These are phyloP conservation scores for Chinchilla lanigera DNA, from an alignment of 2,113 vertebrate genomes.

Conservation along the genomic window DNA sequence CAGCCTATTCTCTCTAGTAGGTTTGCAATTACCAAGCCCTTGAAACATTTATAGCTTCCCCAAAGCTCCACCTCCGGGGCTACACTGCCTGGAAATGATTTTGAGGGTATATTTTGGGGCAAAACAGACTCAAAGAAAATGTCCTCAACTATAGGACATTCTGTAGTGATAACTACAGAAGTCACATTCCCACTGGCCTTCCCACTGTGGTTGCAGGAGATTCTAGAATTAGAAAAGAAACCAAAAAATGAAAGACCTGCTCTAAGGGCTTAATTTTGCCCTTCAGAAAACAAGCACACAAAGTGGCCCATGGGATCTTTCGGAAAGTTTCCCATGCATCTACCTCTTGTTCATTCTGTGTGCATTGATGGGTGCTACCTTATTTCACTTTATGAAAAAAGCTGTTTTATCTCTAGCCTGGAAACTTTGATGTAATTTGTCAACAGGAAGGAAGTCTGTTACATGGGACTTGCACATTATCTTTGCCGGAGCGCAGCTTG, in stretches of 20 bases:
- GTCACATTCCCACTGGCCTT: constrained; percentile 30
- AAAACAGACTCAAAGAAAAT: constrained; percentile 61
- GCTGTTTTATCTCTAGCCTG: background rate
- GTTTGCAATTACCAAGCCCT: background rate
- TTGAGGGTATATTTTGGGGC: constrained; percentile 56
- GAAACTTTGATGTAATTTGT: constrained; percentile 8
- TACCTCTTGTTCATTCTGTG: background rate
- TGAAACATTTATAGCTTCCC: constrained; percentile 20
- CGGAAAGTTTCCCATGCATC: background rate
- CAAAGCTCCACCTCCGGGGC: background rate
- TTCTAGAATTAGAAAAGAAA: constrained; percentile 78
- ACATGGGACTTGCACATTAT: fast-evolving
- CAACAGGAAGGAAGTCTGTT: background rate
- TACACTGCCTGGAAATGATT: constrained; percentile 64
- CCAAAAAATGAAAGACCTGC: constrained; percentile 63
- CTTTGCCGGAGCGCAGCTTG: background rate
- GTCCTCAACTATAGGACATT: background rate
- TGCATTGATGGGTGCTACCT: background rate
- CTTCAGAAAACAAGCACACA: constrained; percentile 63
- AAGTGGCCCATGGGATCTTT: constrained; percentile 4
- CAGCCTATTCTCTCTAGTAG: background rate
- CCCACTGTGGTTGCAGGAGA: constrained; percentile 56
- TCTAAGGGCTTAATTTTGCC: constrained; percentile 49
- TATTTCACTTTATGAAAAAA: background rate
- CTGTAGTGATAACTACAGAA: constrained; percentile 22